These are phyloP conservation scores for Caenorhabditis sinica DNA, from an alignment of 2,888 invertebrate species.

Conservation along the genomic window DNA sequence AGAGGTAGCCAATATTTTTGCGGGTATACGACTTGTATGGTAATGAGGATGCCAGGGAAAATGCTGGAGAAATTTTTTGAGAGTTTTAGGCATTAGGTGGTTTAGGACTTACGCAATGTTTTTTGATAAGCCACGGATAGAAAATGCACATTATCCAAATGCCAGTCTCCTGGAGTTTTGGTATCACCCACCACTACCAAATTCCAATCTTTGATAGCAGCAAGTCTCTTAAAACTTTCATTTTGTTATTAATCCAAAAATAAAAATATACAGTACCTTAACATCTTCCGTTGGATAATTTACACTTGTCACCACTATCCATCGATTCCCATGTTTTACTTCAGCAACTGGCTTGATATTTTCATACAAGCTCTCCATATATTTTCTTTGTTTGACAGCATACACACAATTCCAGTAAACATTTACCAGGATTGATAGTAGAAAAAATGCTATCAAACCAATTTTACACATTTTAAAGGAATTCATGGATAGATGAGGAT, in stretches of 20 bases:
- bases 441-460: too few relatives aligned
- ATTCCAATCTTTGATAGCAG: constrained; percentile 53
- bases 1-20: constrained; percentile 69
- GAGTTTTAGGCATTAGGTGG: not conserved
- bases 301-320: constrained; percentile 65
- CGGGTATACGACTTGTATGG: constrained; percentile 63
- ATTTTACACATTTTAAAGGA: too few relatives aligned
- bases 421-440: too few relatives aligned
- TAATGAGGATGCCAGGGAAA: constrained; percentile 8
- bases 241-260: not conserved
- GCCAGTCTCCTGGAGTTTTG: constrained; percentile 62
- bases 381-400: too few relatives aligned
- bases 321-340: constrained; percentile 36
- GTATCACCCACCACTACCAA: constrained; percentile 62
- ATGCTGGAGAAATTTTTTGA: constrained; percentile 31
- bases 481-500: too few relatives aligned
- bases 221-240: constrained; percentile 40
- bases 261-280: constrained; percentile 33
- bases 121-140: constrained; percentile 49
- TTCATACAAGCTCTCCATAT: too few relatives aligned
- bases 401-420: too few relatives aligned
- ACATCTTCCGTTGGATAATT: constrained; percentile 64
- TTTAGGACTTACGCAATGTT: not conserved
- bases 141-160: constrained; percentile 48
- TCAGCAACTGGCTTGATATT: not conserved